Evolutionary conservation across 2,113 vertebrate genomes (phyloP), one percentile per base, ranked within the genome.

Genomic region (Triplophysa tibetana): DNA sequence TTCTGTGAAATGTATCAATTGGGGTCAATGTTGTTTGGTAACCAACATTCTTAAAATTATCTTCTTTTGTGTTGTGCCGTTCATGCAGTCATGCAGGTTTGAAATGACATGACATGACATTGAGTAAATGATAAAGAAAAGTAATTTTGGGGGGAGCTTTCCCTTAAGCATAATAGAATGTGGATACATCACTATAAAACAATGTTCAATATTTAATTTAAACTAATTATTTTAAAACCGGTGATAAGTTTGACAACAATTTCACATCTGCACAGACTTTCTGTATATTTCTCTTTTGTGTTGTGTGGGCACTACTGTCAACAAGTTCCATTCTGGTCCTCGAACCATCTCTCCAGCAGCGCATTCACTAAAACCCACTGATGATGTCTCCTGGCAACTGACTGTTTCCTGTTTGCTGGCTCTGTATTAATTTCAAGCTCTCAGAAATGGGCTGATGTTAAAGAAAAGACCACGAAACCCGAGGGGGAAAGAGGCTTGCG

Each of bases 361-460:
- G 2, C 43, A 63, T 75, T 75, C 26, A 38, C 38, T 75, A 29
- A 73, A 62, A 63, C 70, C 58, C 33, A 38, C 70, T 60, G 56
- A 8, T 45, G 33, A 74, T 17, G 70, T 85, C 77, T 83, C 85
- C 83, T 80, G 85, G 83, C 86, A 86, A 84, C 83, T 65, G 70
- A 52, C 26, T 74, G 67, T 61, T 52, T 63, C 66, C 79, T 82
- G 52, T 74, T 76, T 45, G 63, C 69, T 61, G 70, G 52, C 43
- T 78, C 75, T 76, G 77, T 80, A 69, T 74, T 84, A 54, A 70
- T 78, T 85, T 72, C 70, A 54, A 65, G 58, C 79, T 66, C 69
- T 74, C 70, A 85, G 52, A 80, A 75, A 86, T 78, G 72, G 79
- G 70, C 70, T 70, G 62, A 80, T 50, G 68, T 67, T 79, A 75